Base-by-base conservation (phyloP, 1,140 invertebrate genomes). In the Lordiphosa clarofinis region DNA sequence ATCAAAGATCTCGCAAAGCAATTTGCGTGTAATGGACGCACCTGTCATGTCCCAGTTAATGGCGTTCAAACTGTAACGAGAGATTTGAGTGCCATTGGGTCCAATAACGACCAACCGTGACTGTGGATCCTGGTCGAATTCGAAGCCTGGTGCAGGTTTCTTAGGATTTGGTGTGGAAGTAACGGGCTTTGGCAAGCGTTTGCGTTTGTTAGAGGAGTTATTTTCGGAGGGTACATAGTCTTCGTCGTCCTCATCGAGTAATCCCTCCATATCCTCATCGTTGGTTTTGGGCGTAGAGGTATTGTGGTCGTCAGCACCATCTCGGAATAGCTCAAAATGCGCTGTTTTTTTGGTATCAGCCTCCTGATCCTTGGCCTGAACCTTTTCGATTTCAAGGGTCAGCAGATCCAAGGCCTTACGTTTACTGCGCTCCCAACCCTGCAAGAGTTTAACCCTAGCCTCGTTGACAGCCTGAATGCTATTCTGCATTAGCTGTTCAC, bases 1-100 rank as follows among this genome's bases (percentile, higher is more conserved):
- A 33, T 71, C 63, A 43, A 90, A 90, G 33, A 90, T 52, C 35
- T 84, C 64, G 43, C 76, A 71, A 2, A 90, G 69, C 37, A 90
- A 48, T 55, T 88, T 90, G 4, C 89, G 67, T 0, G 89, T 90
- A 13, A 90, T 87, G 1, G 74, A 66, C 9, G 89, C 65, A 4
- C 87, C 87, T 8, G 69, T 70, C 21, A 56, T 49, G 5, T 33
- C 40, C 89, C 89, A 90, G 19, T 89, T 89, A 0, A 90, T 74
- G 4, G 47, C 44, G 5, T 70, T 24, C 36, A 87, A 72, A 2
- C 59, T 49, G 4, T 21, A n/a, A 3, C 63, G 69, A 0, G 64
- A 19, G 0, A 90, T 52, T 38, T 60, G 38, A 1, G 89, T 90
- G 42, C 74, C 69, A 46, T 89, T 87, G 1, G 69, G 58, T 13